Evolutionary conservation across 2,888 invertebrate species (phyloP).

Genomic region (Oscheius sp.): DNA sequence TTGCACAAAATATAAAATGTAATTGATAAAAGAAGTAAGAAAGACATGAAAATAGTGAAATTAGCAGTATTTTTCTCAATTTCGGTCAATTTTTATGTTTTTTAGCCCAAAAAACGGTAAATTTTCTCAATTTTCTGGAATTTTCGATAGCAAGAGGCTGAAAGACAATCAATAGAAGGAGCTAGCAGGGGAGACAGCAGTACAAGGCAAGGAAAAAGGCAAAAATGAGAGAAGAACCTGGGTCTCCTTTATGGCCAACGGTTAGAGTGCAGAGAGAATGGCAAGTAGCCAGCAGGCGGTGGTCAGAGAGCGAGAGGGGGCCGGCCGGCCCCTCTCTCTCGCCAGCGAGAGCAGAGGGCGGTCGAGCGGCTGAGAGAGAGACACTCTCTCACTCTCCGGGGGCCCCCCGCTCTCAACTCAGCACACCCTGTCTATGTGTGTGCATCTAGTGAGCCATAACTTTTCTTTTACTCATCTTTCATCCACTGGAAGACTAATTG

Average conservation of each 20-base stretch:
- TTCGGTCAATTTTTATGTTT: not conserved
- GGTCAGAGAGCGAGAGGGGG: conserved; percentile 23
- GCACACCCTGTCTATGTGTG: not conserved
- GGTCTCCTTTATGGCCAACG: not conserved
- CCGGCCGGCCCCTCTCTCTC: no score
- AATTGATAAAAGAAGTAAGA: no score
- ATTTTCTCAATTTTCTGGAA: not conserved
- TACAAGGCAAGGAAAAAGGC: conserved; percentile 32
- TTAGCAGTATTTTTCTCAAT: not conserved
- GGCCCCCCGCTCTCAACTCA: not conserved
- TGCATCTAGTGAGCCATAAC: conserved; percentile 12
- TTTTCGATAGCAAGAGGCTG: not conserved
- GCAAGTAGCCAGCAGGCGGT: conserved; percentile 5
- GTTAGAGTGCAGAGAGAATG: conserved; percentile 15
- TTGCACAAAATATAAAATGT: no score
- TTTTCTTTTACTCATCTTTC: no score
- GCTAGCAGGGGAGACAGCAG: conserved; percentile 24
- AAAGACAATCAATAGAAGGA: conserved; percentile 1
- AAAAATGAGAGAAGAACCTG: conserved; percentile 22
- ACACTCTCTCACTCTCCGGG: conserved; percentile 28
- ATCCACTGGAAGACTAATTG: no score
- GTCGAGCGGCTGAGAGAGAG: conserved; percentile 5
- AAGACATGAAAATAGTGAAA: not conserved
- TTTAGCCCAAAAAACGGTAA: conserved; percentile 24
- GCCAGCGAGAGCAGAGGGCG: conserved; percentile 3